These are phyloP conservation scores for Deroplatys truncata DNA, from an alignment of 2,888 invertebrate species.

Conservation along the genomic window DNA sequence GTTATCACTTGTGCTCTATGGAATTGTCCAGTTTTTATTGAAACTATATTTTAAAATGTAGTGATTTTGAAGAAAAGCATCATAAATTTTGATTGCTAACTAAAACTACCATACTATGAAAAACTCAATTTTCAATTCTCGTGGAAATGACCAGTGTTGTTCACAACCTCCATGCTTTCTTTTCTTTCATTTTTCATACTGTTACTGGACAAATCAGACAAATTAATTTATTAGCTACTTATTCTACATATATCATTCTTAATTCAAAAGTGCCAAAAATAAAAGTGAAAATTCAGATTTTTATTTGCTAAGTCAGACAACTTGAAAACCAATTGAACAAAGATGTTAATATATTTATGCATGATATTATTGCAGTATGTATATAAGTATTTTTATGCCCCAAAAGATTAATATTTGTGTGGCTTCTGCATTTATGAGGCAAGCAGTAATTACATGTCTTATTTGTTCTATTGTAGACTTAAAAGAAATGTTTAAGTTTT, in stretches of 20 bases:
- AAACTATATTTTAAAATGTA: too few relatives aligned
- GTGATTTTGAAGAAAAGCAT: too few relatives aligned
- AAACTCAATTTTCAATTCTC: too few relatives aligned
- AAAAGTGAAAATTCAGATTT: background rate
- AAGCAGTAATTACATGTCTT: background rate
- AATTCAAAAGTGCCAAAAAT: background rate
- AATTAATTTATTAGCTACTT: background rate
- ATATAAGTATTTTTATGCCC: background rate
- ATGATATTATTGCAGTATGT: background rate
- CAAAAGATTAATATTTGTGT: background rate
- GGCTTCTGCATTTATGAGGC: background rate
- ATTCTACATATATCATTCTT: background rate
- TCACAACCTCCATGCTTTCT: too few relatives aligned
- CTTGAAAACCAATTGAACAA: background rate
- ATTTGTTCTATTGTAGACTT: too few relatives aligned
- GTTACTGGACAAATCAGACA: background rate
- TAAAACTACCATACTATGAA: too few relatives aligned
- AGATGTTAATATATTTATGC: background rate
- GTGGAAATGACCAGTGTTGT: too few relatives aligned
- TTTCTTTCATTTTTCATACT: background rate
- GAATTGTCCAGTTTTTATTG: too few relatives aligned
- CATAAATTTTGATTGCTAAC: too few relatives aligned
- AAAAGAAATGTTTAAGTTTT: too few relatives aligned
- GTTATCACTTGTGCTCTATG: too few relatives aligned
- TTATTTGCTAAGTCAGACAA: too few relatives aligned